Evolutionary conservation across 2,113 vertebrate species (phyloP).

Genomic region (Dinomys branickii): DNA sequence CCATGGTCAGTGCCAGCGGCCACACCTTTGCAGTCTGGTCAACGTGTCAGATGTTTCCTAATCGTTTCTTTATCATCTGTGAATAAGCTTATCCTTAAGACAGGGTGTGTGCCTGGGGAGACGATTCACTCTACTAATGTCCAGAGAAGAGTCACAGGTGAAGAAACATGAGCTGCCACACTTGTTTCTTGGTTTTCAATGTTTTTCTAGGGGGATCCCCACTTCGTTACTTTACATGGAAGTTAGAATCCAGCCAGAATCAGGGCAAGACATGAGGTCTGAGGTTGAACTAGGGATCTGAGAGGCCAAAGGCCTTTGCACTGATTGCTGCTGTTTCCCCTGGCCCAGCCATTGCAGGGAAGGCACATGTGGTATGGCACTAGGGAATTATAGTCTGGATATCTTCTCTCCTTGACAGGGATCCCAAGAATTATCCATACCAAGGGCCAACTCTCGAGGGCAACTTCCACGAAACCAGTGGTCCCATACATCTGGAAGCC

Average conservation of each 20-base stretch:
- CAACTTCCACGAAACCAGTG: background rate
- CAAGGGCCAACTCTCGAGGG: conserved; percentile 61
- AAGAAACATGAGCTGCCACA: background rate
- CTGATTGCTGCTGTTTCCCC: background rate
- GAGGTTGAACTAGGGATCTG: background rate
- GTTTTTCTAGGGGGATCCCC: background rate
- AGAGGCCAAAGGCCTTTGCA: background rate
- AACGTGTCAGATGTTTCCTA: background rate
- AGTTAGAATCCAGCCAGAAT: background rate
- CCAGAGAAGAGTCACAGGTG: background rate
- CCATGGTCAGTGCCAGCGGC: background rate
- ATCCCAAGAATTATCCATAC: conserved; percentile 61
- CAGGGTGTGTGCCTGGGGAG: background rate
- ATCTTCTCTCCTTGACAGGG: conserved; percentile 64
- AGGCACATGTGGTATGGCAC: background rate
- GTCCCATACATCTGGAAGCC: conserved; percentile 54
- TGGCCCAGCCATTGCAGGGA: background rate
- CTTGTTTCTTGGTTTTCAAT: conserved; percentile 11
- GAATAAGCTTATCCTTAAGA: background rate
- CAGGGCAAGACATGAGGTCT: background rate
- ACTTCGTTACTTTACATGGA: background rate
- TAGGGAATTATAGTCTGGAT: background rate
- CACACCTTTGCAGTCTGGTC: background rate
- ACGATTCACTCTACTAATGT: background rate
- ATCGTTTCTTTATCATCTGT: background rate